phyloP scores from a whole-genome alignment of 2,888 invertebrate species.

The Oligia strigilis region DNA sequence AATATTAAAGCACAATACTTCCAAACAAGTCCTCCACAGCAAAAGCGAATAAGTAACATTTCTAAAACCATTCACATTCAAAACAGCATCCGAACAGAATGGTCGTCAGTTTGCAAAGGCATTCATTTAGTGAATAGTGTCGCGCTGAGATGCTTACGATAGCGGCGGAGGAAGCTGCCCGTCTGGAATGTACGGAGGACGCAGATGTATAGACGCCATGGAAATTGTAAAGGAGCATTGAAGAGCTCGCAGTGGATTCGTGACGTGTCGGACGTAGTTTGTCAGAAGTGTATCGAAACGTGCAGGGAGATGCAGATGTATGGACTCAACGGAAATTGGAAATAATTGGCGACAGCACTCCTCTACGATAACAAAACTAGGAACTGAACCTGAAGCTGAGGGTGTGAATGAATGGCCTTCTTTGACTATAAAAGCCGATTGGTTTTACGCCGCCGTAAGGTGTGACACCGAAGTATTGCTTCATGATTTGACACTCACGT shows the following conservation, averaged over 20 bases:
- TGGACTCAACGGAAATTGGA: background rate
- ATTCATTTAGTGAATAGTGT: constrained; percentile 62
- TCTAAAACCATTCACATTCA: constrained; percentile 55
- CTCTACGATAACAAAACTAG: background rate
- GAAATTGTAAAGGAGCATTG: constrained; percentile 5
- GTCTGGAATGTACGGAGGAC: constrained; percentile 35
- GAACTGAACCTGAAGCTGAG: too few relatives aligned
- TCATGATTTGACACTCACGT: too few relatives aligned
- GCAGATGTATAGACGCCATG: constrained; percentile 12
- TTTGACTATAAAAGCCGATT: too few relatives aligned
- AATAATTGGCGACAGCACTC: background rate
- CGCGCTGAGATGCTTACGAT: constrained; percentile 56
- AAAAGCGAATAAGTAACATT: constrained; percentile 44
- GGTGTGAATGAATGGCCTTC: too few relatives aligned
- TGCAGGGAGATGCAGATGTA: background rate
- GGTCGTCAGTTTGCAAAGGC: constrained; percentile 47
- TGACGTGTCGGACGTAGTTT: background rate
- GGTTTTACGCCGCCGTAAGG: too few relatives aligned
- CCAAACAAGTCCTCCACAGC: constrained; percentile 16
- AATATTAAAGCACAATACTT: background rate
- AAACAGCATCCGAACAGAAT: constrained; percentile 44
- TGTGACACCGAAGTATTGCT: too few relatives aligned
- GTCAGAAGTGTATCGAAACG: background rate
- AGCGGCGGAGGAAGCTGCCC: constrained; percentile 44
- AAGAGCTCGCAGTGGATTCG: background rate